Evolutionary conservation across 2,888 invertebrate species (phyloP).

Genomic region (Harpagoxenus sublaevis): DNA sequence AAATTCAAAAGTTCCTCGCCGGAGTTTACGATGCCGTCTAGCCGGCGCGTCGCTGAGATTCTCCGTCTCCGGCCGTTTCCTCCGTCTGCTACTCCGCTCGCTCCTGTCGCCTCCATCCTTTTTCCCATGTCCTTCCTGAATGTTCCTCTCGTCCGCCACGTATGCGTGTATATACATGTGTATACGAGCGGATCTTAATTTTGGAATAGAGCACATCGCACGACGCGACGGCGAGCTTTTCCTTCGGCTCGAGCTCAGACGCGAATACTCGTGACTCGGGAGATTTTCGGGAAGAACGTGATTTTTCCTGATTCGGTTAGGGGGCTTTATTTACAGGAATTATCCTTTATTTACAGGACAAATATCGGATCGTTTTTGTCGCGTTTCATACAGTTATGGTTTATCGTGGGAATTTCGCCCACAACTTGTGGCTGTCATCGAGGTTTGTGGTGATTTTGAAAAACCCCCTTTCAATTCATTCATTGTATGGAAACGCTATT

Average conservation of each 20-base stretch:
- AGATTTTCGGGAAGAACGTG: not conserved
- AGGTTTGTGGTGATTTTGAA: slow-evolving; percentile 30
- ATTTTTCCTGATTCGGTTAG: slow-evolving; percentile 20
- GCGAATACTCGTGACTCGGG: not conserved
- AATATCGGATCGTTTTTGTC: slow-evolving; percentile 35
- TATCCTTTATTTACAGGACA: slow-evolving; percentile 33
- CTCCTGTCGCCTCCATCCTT: slow-evolving; percentile 29
- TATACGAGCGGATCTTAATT: slow-evolving; percentile 30
- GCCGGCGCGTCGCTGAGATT: slow-evolving; percentile 82
- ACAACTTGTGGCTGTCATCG: slow-evolving; percentile 46
- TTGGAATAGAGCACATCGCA: not conserved
- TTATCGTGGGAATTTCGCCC: slow-evolving; percentile 41
- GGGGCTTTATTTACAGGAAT: slow-evolving; percentile 38
- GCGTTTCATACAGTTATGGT: slow-evolving; percentile 36
- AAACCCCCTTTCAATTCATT: slow-evolving; percentile 34
- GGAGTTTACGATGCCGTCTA: slow-evolving; percentile 85
- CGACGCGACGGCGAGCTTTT: not conserved
- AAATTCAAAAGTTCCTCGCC: slow-evolving; percentile 83
- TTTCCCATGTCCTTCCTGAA: slow-evolving; percentile 50
- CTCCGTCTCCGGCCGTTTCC: slow-evolving; percentile 63
- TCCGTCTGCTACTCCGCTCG: slow-evolving; percentile 47
- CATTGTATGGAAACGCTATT: slow-evolving; percentile 4
- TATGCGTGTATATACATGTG: too few relatives aligned
- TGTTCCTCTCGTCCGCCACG: slow-evolving; percentile 5
- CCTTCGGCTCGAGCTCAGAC: not conserved